Conservation (phyloP, 2,113 vertebrate genomes). For the Burhinus bistriatus region DNA sequence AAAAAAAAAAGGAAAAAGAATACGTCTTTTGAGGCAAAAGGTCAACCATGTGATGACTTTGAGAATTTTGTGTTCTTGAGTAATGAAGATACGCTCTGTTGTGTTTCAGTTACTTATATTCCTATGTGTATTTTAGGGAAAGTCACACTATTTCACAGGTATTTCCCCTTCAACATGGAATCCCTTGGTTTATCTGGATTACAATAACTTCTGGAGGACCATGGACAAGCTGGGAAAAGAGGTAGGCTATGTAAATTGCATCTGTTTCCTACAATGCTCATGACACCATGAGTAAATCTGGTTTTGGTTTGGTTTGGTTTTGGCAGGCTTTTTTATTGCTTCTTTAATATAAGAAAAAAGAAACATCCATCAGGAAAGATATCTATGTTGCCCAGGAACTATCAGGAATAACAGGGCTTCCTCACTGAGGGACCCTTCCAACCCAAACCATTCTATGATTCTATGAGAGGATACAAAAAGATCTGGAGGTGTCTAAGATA, state of each 20-base stretch:
- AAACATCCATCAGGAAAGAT: not conserved
- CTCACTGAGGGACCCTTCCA: not conserved
- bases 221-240: conserved; percentile 79
- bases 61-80: not conserved
- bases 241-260: conserved; percentile 59
- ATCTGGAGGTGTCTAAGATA: not conserved
- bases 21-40: not conserved
- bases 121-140: conserved; percentile 71
- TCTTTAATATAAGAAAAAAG: not conserved
- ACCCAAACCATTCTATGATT: not conserved
- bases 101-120: not conserved
- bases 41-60: not conserved
- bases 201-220: conserved; percentile 81
- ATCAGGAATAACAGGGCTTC: not conserved
- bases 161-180: conserved; percentile 78
- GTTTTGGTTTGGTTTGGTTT: not conserved
- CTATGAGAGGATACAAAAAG: not conserved
- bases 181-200: conserved; percentile 78
- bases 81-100: not conserved
- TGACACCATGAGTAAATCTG: not conserved
- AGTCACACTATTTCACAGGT: conserved; percentile 37
- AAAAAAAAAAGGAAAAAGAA: no score
- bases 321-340: not conserved
- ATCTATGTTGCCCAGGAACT: not conserved
- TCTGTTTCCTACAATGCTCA: not conserved